These are phyloP conservation scores for Pollimyrus isidori DNA, from an alignment of 2,113 vertebrate genomes.

Conservation along the genomic window DNA sequence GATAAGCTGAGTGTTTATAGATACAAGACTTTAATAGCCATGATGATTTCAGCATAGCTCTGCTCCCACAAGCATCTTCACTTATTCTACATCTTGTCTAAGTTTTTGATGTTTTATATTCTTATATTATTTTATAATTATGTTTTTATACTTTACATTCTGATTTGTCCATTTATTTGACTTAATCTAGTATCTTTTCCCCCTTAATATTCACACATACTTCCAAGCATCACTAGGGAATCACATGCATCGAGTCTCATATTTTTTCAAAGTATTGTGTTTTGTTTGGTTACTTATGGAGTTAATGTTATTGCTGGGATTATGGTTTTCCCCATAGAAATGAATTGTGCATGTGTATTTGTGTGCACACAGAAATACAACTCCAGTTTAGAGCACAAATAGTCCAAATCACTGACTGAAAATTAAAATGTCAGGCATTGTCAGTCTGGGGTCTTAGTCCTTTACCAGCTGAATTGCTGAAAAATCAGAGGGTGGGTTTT, in stretches of 20 bases:
- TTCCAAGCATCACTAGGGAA: neutral
- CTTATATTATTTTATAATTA: neutral
- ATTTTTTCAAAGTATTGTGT: neutral
- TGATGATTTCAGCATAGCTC: neutral
- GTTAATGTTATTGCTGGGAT: neutral
- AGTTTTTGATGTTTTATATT: neutral
- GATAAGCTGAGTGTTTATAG: neutral
- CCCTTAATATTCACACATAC: neutral
- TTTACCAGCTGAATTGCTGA: constrained; percentile 25
- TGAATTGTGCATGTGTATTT: neutral
- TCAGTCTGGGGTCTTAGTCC: constrained; percentile 26
- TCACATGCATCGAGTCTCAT: neutral
- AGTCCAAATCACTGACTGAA: constrained; percentile 40
- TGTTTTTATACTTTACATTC: neutral
- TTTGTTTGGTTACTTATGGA: neutral
- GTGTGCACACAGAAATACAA: constrained; percentile 7
- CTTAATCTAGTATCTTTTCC: neutral
- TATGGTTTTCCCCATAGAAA: neutral
- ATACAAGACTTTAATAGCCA: neutral
- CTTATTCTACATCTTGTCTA: neutral
- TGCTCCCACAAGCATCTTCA: neutral
- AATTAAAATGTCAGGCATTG: constrained; percentile 37
- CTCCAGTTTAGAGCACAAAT: constrained; percentile 30
- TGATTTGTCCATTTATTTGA: neutral
- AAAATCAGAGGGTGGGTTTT: constrained; percentile 21